Base-by-base conservation (phyloP, 2,888 invertebrate species). In the Xestia rhomboidea region DNA sequence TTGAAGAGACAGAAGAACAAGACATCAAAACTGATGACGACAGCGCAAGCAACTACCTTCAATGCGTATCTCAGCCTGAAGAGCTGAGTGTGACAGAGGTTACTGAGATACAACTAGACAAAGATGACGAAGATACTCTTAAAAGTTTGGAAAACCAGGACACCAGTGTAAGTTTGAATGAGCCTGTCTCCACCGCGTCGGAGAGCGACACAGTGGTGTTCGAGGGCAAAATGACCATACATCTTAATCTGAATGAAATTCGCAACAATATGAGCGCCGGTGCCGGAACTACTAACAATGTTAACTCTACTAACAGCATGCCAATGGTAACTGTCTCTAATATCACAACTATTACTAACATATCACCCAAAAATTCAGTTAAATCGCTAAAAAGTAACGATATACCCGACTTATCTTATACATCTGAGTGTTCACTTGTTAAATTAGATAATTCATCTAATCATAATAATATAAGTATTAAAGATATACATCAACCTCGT, bases 271-370 rank as follows among this genome's bases (percentile, higher is more conserved):
- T 93, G 91, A 95, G 92, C 90, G 93, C 94, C 92, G 95, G 96
- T 95, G 95, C 95, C 93, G 95, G 95, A 92, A 94, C 93, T 90
- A 91, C 92, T 95, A 95, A 94, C 89, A 90, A 86, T 89, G 91
- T 92, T 93, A 95, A 93, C 87, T 88, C 93, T 88, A 91, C 94
- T 95, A 96, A 95, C 93, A 92, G 90, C 96, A 96, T 96, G 95
- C 95, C 97, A 91, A 96, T 95, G 97, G 96, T 97, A 96, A 97
- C 96, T 94, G 97, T 97, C 91, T 97, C 97, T 95, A 96, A 97
- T 92, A 97, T 97, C 91, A 96, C 95, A 90, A 97, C 97, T 90
- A 97, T 95, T 91, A 95, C 96, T 96, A 96, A 96, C 93, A 95
- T 96, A 89, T 96, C 96, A 93, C 95, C 96, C 89, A 96, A 96